A percentile compares a stretch with the other conserved stretches of the same genome.
Conservation (phyloP, 2,113 vertebrate genomes). For the Pedionomus torquatus region DNA sequence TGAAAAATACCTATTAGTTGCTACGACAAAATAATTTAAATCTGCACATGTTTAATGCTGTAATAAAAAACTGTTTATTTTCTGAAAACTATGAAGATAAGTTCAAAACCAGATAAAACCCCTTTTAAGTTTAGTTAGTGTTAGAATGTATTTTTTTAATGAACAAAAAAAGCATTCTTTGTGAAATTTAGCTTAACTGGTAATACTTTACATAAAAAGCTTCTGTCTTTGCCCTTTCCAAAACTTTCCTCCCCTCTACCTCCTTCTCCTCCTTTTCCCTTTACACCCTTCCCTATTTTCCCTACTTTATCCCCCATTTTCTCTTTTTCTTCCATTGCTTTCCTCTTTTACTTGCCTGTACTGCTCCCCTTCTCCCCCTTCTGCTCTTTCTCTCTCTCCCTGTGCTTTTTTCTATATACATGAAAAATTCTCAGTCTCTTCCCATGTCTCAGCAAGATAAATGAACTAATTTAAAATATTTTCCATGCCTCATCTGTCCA, state of each 20-base stretch:
- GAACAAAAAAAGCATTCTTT: background rate
- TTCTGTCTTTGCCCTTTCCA: background rate
- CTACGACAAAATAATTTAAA: background rate
- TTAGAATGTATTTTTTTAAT: background rate
- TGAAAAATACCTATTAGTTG: background rate
- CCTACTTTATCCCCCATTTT: background rate
- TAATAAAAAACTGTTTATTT: background rate
- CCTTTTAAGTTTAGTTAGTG: background rate
- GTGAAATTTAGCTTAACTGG: background rate
- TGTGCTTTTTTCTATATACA: background rate
- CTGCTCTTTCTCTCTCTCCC: background rate
- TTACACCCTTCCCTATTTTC: background rate
- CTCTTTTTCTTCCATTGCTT: background rate
- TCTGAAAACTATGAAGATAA: background rate
- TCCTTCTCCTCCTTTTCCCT: background rate
- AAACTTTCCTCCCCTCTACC: background rate
- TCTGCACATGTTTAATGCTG: background rate
- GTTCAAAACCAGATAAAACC: background rate
- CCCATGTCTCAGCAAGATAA: constrained; percentile 74
- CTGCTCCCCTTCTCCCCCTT: accelerated
- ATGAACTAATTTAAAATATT: constrained; percentile 81
- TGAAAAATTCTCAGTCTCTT: constrained; percentile 63
- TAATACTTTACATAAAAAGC: background rate
- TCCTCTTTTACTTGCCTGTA: background rate
- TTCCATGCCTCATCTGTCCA: constrained; percentile 77